phyloP scores from a whole-genome alignment of 2,888 invertebrate genomes.

The Callinectes sapidus region DNA sequence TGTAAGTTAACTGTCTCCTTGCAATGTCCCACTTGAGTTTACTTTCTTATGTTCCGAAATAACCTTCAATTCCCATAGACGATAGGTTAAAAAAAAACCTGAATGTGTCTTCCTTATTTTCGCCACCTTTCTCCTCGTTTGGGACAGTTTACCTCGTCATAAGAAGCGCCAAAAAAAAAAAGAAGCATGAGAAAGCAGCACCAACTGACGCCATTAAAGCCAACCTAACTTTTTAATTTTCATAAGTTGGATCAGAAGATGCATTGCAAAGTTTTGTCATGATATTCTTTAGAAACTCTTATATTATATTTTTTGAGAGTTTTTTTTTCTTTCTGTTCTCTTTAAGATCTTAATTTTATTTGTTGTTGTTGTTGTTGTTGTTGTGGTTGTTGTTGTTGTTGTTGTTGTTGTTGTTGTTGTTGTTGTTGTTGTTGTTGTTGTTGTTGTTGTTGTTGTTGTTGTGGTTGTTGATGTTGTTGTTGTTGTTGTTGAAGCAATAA shows the following conservation, averaged over 20 bases:
- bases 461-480: too few species aligned
- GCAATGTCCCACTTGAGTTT: too few species aligned
- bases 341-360: neutral
- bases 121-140: neutral
- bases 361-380: neutral
- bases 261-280: neutral
- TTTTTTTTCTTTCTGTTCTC: neutral
- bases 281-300: neutral
- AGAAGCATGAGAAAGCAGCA: neutral
- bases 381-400: neutral
- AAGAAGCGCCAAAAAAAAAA: neutral
- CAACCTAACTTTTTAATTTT: conserved; percentile 15
- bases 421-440: too few species aligned
- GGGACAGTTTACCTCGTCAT: neutral
- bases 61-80: neutral
- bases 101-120: neutral
- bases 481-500: too few species aligned
- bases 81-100: neutral
- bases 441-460: too few species aligned
- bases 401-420: neutral
- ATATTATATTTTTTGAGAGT: neutral
- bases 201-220: conserved; percentile 5
- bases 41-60: too few species aligned
- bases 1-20: too few species aligned
- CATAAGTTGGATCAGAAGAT: conserved; percentile 29